phyloP scores from a whole-genome alignment of 2,888 invertebrate genomes.

The Epinotia demarniana region DNA sequence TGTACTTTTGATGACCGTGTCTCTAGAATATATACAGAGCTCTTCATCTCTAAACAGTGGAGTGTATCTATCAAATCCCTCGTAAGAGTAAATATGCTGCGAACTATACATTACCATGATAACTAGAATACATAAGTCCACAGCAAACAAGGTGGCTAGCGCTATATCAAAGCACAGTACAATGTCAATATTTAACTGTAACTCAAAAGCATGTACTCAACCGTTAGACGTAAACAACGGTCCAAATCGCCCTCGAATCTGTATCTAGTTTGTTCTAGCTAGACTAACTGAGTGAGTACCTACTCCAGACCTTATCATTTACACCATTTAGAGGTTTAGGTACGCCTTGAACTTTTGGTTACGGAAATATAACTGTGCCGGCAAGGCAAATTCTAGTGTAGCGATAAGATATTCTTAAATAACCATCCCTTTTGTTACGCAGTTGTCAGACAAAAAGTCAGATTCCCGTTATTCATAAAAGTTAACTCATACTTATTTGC shows the following conservation, averaged over 20 bases:
- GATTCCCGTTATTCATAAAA: too few species aligned
- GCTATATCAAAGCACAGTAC: not conserved
- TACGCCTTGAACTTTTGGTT: too few species aligned
- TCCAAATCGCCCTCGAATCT: not conserved
- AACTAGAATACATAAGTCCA: not conserved
- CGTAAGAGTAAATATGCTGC: not conserved
- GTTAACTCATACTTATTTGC: too few species aligned
- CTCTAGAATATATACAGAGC: not conserved
- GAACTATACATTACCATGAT: not conserved
- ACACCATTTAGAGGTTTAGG: not conserved
- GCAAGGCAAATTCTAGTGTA: too few species aligned
- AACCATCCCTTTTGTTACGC: too few species aligned
- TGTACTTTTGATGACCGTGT: not conserved
- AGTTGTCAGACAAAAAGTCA: not conserved
- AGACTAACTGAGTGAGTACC: slow-evolving; percentile 1
- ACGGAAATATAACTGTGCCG: too few species aligned
- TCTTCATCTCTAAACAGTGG: not conserved
- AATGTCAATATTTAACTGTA: slow-evolving; percentile 14
- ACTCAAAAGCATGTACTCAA: not conserved
- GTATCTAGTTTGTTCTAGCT: slow-evolving; percentile 5
- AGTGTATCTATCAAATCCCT: not conserved
- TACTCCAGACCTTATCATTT: not conserved
- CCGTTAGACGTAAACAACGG: slow-evolving; percentile 4
- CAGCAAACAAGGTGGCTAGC: not conserved
- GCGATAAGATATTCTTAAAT: too few species aligned